These are phyloP conservation scores for Pediacus dermestoides DNA, from an alignment of 2,888 invertebrate genomes.

Conservation along the genomic window DNA sequence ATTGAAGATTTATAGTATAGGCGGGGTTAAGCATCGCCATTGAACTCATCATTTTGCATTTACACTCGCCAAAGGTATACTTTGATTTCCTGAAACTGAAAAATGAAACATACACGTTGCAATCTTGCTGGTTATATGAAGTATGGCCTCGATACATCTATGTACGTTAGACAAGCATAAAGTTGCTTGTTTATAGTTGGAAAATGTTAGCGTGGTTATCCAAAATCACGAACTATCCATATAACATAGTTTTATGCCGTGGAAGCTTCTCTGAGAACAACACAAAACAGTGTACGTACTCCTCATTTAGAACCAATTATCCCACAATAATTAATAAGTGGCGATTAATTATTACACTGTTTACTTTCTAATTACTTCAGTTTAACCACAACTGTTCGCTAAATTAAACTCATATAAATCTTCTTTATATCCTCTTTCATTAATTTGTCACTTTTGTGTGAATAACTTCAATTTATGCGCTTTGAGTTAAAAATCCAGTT, in stretches of 20 bases:
- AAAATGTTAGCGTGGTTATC: slow-evolving; percentile 15
- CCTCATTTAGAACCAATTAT: slow-evolving; percentile 4
- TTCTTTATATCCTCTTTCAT: too few species aligned
- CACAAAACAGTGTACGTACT: not conserved
- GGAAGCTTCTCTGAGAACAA: not conserved
- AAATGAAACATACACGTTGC: slow-evolving; percentile 2
- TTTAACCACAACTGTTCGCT: too few species aligned
- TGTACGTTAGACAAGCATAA: slow-evolving; percentile 9
- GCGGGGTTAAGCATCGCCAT: slow-evolving; percentile 15
- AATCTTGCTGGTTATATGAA: slow-evolving; percentile 5
- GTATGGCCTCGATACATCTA: slow-evolving; percentile 4
- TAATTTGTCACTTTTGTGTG: too few species aligned
- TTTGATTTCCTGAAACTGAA: slow-evolving; percentile 1
- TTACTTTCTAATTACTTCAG: slow-evolving; percentile 7
- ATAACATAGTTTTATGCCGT: slow-evolving; percentile 12
- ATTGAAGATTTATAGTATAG: slow-evolving; percentile 15
- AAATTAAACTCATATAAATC: too few species aligned
- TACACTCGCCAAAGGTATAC: not conserved
- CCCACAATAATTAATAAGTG: not conserved
- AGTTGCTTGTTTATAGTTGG: slow-evolving; percentile 16
- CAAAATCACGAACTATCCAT: slow-evolving; percentile 18
- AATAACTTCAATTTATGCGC: too few species aligned
- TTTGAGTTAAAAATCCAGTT: too few species aligned
- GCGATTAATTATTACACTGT: slow-evolving; percentile 3
- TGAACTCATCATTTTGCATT: slow-evolving; percentile 17